Percentiles rank a stretch among this genome's conserved stretches.
Evolutionary conservation across 2,797 vertebrate species (phyloP).

Genomic region (Ptychobarbus kaznakovi): DNA sequence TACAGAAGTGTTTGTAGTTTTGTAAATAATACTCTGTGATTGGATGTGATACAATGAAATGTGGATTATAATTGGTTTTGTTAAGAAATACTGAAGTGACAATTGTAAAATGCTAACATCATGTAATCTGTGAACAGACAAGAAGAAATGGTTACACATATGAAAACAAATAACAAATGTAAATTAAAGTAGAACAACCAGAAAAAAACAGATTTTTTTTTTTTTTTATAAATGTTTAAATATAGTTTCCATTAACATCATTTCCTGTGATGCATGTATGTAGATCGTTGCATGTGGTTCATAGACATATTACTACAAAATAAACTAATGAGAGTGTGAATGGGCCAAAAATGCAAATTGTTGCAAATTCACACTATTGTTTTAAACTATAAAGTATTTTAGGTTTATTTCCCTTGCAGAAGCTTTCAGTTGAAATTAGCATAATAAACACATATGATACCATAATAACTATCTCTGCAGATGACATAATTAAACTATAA

Average conservation of each 20-base stretch:
- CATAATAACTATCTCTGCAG: background rate
- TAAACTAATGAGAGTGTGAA: background rate
- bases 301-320: background rate
- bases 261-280: background rate
- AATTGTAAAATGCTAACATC: background rate
- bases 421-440: background rate
- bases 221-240: background rate
- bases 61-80: background rate
- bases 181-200: slow-evolving; percentile 22
- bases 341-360: background rate
- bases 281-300: background rate
- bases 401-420: slow-evolving; percentile 11
- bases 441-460: background rate
- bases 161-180: slow-evolving; percentile 14
- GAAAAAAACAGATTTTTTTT: too few relatives aligned
- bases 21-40: slow-evolving; percentile 6
- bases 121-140: slow-evolving; percentile 37
- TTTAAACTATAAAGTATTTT: background rate
- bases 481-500: background rate
- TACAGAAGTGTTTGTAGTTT: slow-evolving; percentile 38
- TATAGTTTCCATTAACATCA: background rate
- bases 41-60: background rate
- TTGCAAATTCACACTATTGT: background rate
- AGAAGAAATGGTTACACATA: slow-evolving; percentile 38
- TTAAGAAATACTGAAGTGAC: slow-evolving; percentile 9